Base-by-base conservation (phyloP, 2,888 invertebrate species). In the Melanophora roralis region DNA sequence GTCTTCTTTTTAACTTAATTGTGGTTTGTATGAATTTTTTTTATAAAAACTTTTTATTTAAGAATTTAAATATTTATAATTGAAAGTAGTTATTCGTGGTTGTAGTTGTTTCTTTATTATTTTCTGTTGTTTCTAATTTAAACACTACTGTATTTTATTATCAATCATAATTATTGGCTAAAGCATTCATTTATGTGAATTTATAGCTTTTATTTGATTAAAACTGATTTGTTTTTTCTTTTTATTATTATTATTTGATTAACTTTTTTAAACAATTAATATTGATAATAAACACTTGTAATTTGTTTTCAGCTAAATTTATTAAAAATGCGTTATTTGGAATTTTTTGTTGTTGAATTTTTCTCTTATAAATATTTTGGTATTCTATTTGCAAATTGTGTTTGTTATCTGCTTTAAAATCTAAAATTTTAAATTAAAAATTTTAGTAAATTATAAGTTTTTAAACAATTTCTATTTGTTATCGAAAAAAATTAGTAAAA, bases 321-420 rank as follows among this genome's bases (percentile, higher is more conserved):
- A 51, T 34, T 43, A 34, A 23, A 75, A 76, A 76, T 76, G 69
- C 76, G 62, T 69, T 40, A 55, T 69, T 76, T 55, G 64, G 55
- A 75, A 76, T 76, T 76, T 47, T 62, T 32, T 16, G 19, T 1
- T 51, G 9, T 27, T n/a, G n/a, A n/a, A 9, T 45, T 21, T 32
- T 32, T 36, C 27, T 27, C 47, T 8, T 27, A 43, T 53, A 36
- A 43, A 32, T 12, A 43, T 51, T 43, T 62, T 45, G 21, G 8
- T 47, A 65, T 65, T 65, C 21, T 49, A 32, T 67, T 12, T 60
- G 60, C 14, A 62, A 59, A 34, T 11, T 34, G n/a, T n/a, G n/a
- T n/a, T 32, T 12, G 12, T 16, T 55, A 12, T 16, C 36, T 43
- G 51, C 32, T 32, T 40, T 64, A 47, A n/a, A 32, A 60, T 49